Percentiles rank a stretch among this genome's conserved stretches.
Conservation (phyloP, 1,140 invertebrate species). For the Drosophila pachea region DNA sequence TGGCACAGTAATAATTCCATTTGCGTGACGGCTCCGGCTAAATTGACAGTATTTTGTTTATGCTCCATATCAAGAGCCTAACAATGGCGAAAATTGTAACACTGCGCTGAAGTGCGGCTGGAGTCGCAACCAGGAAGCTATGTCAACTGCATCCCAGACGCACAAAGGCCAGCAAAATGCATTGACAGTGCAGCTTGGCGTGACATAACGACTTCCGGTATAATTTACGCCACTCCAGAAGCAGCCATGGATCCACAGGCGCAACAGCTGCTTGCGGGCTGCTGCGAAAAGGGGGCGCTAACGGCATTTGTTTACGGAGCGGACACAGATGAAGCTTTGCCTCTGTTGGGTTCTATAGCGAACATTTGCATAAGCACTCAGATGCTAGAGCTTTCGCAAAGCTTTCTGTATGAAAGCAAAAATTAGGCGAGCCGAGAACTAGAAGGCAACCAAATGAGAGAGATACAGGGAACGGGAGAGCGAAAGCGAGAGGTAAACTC, state of each 20-base stretch:
- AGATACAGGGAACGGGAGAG: not conserved
- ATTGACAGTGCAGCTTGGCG: constrained; percentile 37
- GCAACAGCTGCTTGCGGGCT: constrained; percentile 56
- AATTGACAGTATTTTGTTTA: constrained; percentile 45
- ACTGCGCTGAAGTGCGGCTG: constrained; percentile 59
- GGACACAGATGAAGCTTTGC: constrained; percentile 1
- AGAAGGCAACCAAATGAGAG: not conserved
- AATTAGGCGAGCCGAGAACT: not conserved
- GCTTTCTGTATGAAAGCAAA: constrained; percentile 28
- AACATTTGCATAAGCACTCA: constrained; percentile 31
- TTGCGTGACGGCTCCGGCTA: constrained; percentile 34
- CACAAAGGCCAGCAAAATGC: constrained; percentile 31
- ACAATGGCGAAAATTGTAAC: constrained; percentile 57
- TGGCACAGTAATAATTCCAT: constrained; percentile 67
- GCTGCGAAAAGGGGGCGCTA: constrained; percentile 9
- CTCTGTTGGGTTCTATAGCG: constrained; percentile 1
- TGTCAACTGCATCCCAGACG: constrained; percentile 32
- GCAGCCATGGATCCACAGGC: constrained; percentile 22
- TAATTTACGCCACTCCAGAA: constrained; percentile 26
- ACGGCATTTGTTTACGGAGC: constrained; percentile 7
- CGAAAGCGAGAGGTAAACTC: not conserved
- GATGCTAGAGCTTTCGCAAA: constrained; percentile 48
- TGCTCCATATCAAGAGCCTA: constrained; percentile 56
- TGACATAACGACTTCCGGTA: constrained; percentile 68
- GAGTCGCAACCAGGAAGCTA: constrained; percentile 56